A percentile compares a stretch with the other conserved stretches of the same genome.
Conservation (phyloP, 2,797 vertebrate genomes). For the Tapirus indicus region DNA sequence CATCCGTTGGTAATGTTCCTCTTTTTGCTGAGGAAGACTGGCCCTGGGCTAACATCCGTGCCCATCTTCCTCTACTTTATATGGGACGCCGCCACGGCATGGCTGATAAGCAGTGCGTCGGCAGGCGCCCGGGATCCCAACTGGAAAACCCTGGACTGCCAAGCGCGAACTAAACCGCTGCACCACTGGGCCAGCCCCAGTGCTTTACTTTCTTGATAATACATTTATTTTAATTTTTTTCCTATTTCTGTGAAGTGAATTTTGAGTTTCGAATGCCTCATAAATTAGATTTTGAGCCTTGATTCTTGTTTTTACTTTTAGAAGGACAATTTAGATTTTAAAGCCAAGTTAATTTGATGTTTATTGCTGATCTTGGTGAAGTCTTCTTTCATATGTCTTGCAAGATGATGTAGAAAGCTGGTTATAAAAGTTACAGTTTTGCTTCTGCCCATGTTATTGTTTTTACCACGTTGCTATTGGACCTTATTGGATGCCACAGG, state of each 20-base stretch:
- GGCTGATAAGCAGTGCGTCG: too few relatives aligned
- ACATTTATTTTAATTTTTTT: not conserved
- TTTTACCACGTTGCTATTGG: not conserved
- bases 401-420: not conserved
- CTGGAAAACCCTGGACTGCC: too few relatives aligned
- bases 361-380: not conserved
- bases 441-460: not conserved
- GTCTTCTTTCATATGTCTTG: conserved; percentile 33
- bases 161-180: too few relatives aligned
- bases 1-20: too few relatives aligned
- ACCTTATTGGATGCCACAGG: not conserved
- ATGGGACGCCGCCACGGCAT: too few relatives aligned
- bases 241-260: not conserved
- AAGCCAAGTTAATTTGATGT: conserved; percentile 32
- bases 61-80: too few relatives aligned
- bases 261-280: not conserved
- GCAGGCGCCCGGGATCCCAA: too few relatives aligned
- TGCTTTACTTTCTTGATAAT: not conserved
- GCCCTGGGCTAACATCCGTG: too few relatives aligned
- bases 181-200: too few relatives aligned
- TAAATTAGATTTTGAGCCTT: conserved; percentile 41
- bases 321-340: not conserved
- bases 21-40: too few relatives aligned
- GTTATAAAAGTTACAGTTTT: conserved; percentile 15
- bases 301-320: conserved; percentile 45